These are phyloP conservation scores for Orthonychiurus folsomi DNA, from an alignment of 2,888 invertebrate species.

Conservation along the genomic window DNA sequence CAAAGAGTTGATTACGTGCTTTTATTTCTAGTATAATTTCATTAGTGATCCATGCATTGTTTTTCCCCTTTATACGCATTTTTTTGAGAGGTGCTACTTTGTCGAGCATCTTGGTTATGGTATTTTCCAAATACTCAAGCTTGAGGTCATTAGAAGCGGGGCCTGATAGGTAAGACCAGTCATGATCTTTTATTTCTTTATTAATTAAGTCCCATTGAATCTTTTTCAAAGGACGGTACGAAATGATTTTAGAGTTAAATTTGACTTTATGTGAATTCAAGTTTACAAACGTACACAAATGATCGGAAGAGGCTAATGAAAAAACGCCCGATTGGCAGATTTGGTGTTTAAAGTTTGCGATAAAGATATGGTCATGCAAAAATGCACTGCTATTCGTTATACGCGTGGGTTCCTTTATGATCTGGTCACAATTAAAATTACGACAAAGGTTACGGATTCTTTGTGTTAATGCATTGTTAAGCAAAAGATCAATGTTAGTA, in stretches of 20 bases:
- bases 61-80: not conserved
- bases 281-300: not conserved
- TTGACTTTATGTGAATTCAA: not conserved
- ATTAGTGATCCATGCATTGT: not conserved
- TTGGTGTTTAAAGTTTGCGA: not conserved
- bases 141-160: not conserved
- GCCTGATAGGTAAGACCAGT: not conserved
- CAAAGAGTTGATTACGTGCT: too few species aligned
- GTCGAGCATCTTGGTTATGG: not conserved
- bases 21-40: not conserved
- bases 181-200: not conserved
- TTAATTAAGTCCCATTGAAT: not conserved
- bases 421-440: not conserved
- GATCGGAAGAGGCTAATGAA: not conserved
- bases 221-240: not conserved
- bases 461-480: not conserved
- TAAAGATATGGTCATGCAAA: not conserved
- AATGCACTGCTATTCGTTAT: not conserved
- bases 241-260: not conserved
- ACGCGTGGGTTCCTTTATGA: not conserved
- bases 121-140: not conserved
- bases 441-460: not conserved
- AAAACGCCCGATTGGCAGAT: not conserved
- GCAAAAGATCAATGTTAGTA: not conserved
- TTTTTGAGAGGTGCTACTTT: not conserved